Base-by-base conservation (phyloP, 1,140 invertebrate genomes). In the Sminthurides bifidus region DNA sequence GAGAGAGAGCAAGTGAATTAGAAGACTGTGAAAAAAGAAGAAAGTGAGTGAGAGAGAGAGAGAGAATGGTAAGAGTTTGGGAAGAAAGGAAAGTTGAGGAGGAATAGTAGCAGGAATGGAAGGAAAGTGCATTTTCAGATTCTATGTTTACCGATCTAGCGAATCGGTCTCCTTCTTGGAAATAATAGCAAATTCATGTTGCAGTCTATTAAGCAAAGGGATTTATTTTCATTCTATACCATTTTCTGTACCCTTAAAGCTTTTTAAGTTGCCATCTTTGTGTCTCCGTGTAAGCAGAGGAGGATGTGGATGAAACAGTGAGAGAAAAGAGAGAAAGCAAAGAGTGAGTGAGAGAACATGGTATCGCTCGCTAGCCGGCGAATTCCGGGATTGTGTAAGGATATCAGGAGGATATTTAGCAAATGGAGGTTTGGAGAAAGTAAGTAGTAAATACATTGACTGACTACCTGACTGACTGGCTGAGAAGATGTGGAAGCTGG, bases 161-260 rank as follows among this genome's bases (percentile, higher is more conserved):
- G 58, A 63, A 63, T 63, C 58, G 61, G 61, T 63, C 66, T 71
- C 72, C 66, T 61, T 57, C 70, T 72, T 67, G 68, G 67, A 71
- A 73, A 73, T 72, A 72, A 73, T 72, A 73, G 72, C 72, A 66
- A 67, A 73, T 71, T 70, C 72, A 68, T 73, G 72, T 73, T 72
- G 60, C 69, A 67, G 70, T 71, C 70, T 72, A 73, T 73, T 73
- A 65, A 73, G 70, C 67, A 71, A 69, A 70, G 67, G 71, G 68
- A 73, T 73, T 73, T 73, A 72, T 73, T 73, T 73, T 72, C 72
- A 71, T 73, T 72, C 59, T 58, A 61, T 64, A 61, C 35, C 27
- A 45, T 55, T 55, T 55, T 52, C 48, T 52, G 52, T 35, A 29
- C 31, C n/a, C n/a, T n/a, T n/a, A n/a, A n/a, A 35, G 40, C 44